Conservation (phyloP, 2,113 vertebrate species). For the Vimba vimba region DNA sequence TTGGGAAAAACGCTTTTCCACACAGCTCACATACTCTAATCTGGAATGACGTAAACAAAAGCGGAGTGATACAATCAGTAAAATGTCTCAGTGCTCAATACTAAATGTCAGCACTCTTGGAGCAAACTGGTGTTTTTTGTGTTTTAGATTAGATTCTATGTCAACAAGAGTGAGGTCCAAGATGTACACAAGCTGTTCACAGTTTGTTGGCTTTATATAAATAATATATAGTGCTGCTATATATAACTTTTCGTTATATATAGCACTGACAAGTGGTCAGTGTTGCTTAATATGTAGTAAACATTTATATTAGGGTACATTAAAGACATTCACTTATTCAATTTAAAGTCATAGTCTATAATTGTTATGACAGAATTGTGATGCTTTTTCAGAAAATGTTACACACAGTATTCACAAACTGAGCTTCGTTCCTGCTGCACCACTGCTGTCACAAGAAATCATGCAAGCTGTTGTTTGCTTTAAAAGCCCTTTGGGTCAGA, state of each 20-base stretch:
- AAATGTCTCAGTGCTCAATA: not conserved
- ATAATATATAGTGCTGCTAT: too few species aligned
- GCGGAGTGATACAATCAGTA: not conserved
- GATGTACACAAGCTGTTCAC: constrained; percentile 2
- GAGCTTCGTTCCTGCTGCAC: constrained; percentile 48
- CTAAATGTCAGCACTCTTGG: not conserved
- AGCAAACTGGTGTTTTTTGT: not conserved
- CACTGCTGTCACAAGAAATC: constrained; percentile 62
- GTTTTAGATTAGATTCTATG: not conserved
- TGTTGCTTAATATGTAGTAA: constrained; percentile 15
- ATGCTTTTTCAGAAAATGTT: constrained; percentile 58
- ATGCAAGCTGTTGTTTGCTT: constrained; percentile 66
- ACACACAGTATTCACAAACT: constrained; percentile 68
- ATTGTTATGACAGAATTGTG: constrained; percentile 46
- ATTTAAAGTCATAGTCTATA: not conserved
- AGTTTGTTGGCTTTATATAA: not conserved
- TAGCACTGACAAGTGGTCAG: not conserved
- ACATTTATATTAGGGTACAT: not conserved
- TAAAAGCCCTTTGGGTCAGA: constrained; percentile 6
- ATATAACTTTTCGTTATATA: not conserved
- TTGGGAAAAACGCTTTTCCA: not conserved
- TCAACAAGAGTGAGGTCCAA: not conserved
- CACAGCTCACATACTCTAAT: not conserved
- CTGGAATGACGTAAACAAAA: not conserved
- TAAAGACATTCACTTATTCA: not conserved